Evolutionary conservation across 2,888 invertebrate genomes (phyloP).

Genomic region (Dynastes hyllus): DNA sequence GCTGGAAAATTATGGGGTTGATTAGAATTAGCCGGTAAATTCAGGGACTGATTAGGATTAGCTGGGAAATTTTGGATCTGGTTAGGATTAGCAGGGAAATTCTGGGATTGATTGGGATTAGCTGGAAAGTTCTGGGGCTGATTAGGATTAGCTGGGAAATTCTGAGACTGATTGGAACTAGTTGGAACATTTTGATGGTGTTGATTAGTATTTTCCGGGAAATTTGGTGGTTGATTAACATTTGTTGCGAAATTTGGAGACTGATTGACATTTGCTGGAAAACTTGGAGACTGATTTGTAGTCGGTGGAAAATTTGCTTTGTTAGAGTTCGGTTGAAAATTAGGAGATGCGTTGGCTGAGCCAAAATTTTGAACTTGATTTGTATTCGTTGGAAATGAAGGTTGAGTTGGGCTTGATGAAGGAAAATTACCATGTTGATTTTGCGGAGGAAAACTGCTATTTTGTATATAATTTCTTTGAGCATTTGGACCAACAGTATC

Average conservation of each 20-base stretch:
- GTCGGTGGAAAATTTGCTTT: slow-evolving; percentile 39
- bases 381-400: slow-evolving; percentile 18
- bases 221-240: neutral
- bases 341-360: slow-evolving; percentile 47
- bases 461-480: slow-evolving; percentile 33
- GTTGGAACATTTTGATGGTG: neutral
- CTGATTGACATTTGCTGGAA: slow-evolving; percentile 22
- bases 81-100: slow-evolving; percentile 39
- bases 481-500: slow-evolving; percentile 15
- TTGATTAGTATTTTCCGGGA: slow-evolving; percentile 54
- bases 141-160: slow-evolving; percentile 55
- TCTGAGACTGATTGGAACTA: slow-evolving; percentile 47
- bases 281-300: slow-evolving; percentile 31
- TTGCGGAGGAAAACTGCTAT: slow-evolving; percentile 8
- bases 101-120: slow-evolving; percentile 36
- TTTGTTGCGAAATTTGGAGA: slow-evolving; percentile 35
- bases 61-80: slow-evolving; percentile 31
- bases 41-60: slow-evolving; percentile 56
- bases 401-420: slow-evolving; percentile 35
- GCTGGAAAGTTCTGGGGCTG: slow-evolving; percentile 47
- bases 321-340: slow-evolving; percentile 31
- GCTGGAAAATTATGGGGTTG: slow-evolving; percentile 41
- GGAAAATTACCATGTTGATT: slow-evolving; percentile 44
- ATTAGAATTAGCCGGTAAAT: slow-evolving; percentile 60
- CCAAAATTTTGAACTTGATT: slow-evolving; percentile 34